Base-by-base conservation (phyloP, 2,113 vertebrate genomes). In the Saccopteryx leptura region DNA sequence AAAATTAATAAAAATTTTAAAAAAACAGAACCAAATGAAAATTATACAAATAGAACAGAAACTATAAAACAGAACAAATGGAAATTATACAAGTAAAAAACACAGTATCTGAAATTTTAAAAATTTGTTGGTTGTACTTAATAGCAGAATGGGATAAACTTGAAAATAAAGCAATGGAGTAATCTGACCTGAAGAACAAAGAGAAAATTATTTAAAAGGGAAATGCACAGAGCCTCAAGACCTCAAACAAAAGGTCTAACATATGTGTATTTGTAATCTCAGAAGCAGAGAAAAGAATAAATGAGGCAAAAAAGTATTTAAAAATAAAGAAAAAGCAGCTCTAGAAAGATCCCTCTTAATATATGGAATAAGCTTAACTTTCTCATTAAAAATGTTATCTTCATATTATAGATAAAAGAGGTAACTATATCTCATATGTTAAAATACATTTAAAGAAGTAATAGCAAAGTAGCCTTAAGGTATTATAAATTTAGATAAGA, bases 381-480 rank as follows among this genome's bases (percentile, higher is more conserved):
- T 63, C 7, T 76, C 31, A 88, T 80, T 95, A 46, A 31, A 74
- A 91, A n/a, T 63, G 1, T 83, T 97, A 91, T 11, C 54, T 75
- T 12, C 46, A 75, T 12, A 93, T 0, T 0, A 79, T 1, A 93
- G 7, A 26, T 18, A 56, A 76, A 50, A 61, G 78, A 54, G 31
- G 75, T 95, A 76, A 71, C 8, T 65, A 31, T 56, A 81, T 7
- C 19, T 91, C 24, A 76, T 21, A 88, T 4, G 0, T 0, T 26
- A 89, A 89, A 91, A 39, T 80, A 31, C 28, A 88, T 1, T 24
- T 46, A 28, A 26, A 96, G 50, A 93, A 96, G 94, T 76, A n/a
- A 60, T 4, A 26, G 75, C 92, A 52, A 89, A 66, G 39, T 65
- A 60, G 21, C 63, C 23, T 82, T 65, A 23, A 94, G 66, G 24